These are phyloP conservation scores for Chironomus tepperi DNA, from an alignment of 1,140 invertebrate genomes.

Conservation along the genomic window DNA sequence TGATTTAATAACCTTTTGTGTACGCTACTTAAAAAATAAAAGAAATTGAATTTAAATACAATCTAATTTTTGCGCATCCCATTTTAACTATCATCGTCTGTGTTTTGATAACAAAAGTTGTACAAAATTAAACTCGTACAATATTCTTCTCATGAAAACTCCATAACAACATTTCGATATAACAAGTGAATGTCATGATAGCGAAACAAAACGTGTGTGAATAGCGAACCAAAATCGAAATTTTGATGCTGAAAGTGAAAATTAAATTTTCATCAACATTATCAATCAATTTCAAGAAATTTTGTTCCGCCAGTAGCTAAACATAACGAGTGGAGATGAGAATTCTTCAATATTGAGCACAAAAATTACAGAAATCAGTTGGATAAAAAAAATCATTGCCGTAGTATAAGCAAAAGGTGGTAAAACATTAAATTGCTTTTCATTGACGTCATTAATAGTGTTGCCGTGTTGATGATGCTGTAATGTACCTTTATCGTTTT, in stretches of 20 bases:
- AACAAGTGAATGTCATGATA: constrained; percentile 19
- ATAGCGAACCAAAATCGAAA: not conserved
- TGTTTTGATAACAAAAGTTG: not conserved
- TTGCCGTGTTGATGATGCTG: not conserved
- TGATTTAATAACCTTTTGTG: no score
- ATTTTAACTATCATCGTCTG: constrained; percentile 18
- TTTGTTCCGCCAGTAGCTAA: constrained; percentile 18
- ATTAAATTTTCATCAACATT: constrained; percentile 1
- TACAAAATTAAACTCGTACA: not conserved
- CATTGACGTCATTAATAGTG: constrained; percentile 12
- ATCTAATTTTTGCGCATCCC: not conserved
- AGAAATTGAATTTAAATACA: no score
- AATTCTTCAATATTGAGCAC: constrained; percentile 21
- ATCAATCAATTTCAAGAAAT: constrained; percentile 20
- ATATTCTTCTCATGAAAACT: not conserved
- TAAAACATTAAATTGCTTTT: not conserved
- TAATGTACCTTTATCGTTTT: not conserved
- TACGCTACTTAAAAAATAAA: no score
- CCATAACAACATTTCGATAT: not conserved
- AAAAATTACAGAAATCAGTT: constrained; percentile 19
- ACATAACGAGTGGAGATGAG: not conserved
- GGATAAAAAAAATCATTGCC: constrained; percentile 21
- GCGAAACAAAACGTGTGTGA: not conserved
- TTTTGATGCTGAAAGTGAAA: constrained; percentile 18
- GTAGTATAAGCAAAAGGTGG: constrained; percentile 11